phyloP scores from a whole-genome alignment of 2,888 invertebrate genomes.

The Amaurobius ferox region DNA sequence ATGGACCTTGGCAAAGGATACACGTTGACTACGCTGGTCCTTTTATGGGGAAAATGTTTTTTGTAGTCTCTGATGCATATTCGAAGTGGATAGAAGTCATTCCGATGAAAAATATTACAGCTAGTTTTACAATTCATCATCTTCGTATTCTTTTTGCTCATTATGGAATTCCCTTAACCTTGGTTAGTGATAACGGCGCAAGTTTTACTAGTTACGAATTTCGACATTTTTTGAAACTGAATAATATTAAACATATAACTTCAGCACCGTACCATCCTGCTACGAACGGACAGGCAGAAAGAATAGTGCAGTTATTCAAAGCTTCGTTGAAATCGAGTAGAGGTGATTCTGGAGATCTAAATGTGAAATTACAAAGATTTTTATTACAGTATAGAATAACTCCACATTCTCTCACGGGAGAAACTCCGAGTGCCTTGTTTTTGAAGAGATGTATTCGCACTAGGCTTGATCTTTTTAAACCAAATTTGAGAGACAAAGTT shows the following conservation, averaged over 20 bases:
- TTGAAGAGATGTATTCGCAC: conserved; percentile 42
- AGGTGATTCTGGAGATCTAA: conserved; percentile 75
- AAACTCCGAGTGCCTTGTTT: conserved; percentile 47
- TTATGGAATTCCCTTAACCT: conserved; percentile 43
- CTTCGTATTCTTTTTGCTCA: conserved; percentile 49
- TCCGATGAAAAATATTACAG: conserved; percentile 30
- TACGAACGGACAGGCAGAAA: conserved; percentile 75
- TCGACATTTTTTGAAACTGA: conserved; percentile 56
- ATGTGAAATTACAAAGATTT: conserved; percentile 74
- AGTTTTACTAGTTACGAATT: conserved; percentile 36
- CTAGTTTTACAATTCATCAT: too few species aligned
- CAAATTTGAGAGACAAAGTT: conserved; percentile 34
- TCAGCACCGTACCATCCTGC: conserved; percentile 74
- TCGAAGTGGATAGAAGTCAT: conserved; percentile 54
- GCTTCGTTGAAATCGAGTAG: conserved; percentile 49
- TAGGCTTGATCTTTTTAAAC: conserved; percentile 33
- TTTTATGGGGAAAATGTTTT: conserved; percentile 39
- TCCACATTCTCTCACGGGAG: conserved; percentile 42
- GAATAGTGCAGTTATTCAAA: conserved; percentile 72
- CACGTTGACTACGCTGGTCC: conserved; percentile 63
- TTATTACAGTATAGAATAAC: conserved; percentile 49
- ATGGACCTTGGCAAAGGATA: conserved; percentile 40
- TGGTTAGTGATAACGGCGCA: conserved; percentile 58
- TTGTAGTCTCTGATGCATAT: conserved; percentile 38
- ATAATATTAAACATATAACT: conserved; percentile 70